A percentile compares a stretch with the other conserved stretches of the same genome.
Evolutionary conservation across 2,113 vertebrate species (phyloP).

Genomic region (Electrona antarctica): DNA sequence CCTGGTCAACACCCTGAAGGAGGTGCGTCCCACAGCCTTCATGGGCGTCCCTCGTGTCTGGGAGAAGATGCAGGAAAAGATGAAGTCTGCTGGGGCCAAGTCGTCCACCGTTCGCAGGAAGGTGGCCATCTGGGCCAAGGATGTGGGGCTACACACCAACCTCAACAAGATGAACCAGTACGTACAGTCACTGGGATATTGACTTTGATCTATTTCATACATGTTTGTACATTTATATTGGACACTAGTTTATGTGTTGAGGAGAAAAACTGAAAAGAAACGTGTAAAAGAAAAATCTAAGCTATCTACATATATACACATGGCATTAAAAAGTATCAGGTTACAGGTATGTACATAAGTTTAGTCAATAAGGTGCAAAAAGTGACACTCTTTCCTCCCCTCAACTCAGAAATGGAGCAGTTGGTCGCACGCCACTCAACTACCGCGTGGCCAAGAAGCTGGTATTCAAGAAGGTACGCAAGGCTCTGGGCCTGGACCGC

Average conservation of each 20-base stretch:
- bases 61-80: constrained; percentile 96
- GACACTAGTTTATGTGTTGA: not conserved
- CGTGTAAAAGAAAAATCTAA: too few species aligned
- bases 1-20: constrained; percentile 84
- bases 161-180: constrained; percentile 85
- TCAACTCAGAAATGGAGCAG: constrained; percentile 45
- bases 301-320: too few species aligned
- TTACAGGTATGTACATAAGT: too few species aligned
- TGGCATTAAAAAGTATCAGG: too few species aligned
- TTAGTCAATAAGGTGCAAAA: too few species aligned
- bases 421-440: constrained; percentile 57
- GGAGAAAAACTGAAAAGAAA: too few species aligned
- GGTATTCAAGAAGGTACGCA: constrained; percentile 87
- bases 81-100: constrained; percentile 81
- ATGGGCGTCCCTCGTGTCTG: constrained; percentile 93
- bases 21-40: constrained; percentile 89
- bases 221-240: too few species aligned
- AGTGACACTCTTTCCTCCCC: not conserved
- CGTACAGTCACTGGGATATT: constrained; percentile 5
- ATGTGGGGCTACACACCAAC: constrained; percentile 84
- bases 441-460: constrained; percentile 86
- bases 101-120: constrained; percentile 81
- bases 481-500: constrained; percentile 86
- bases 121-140: constrained; percentile 89
- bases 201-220: not conserved